Percentiles rank a stretch among this genome's conserved stretches.
These are phyloP conservation scores for Rhodeus uyekii DNA, from an alignment of 2,797 vertebrate genomes.

Conservation along the genomic window DNA sequence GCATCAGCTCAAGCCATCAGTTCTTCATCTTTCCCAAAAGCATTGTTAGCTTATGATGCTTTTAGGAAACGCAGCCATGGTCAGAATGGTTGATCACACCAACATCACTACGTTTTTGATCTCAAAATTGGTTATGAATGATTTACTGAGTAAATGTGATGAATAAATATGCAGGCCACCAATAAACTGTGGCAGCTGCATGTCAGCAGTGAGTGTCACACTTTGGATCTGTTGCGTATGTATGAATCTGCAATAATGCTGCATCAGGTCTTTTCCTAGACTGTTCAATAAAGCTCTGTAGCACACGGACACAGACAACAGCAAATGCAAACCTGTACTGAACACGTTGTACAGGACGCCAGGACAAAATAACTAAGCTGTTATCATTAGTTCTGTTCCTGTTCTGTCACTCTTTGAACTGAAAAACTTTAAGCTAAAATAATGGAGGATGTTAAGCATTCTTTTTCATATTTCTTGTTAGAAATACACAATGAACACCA, in stretches of 20 bases:
- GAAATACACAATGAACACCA: not conserved
- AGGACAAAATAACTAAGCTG: not conserved
- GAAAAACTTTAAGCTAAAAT: too few species aligned
- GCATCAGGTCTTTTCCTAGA: slow-evolving; percentile 72
- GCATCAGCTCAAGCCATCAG: slow-evolving; percentile 12
- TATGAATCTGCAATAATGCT: slow-evolving; percentile 69
- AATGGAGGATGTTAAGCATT: not conserved
- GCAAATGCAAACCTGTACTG: slow-evolving; percentile 1
- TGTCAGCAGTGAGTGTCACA: slow-evolving; percentile 4
- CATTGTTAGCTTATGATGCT: too few species aligned
- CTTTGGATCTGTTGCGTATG: slow-evolving; percentile 62
- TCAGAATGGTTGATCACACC: not conserved
- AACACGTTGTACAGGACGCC: not conserved
- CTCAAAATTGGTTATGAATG: not conserved
- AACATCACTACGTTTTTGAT: not conserved
- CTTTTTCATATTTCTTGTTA: not conserved
- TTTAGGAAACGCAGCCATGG: too few species aligned
- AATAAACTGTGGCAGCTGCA: not conserved
- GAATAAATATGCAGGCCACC: too few species aligned
- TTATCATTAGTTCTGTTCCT: slow-evolving; percentile 4
- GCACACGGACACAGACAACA: slow-evolving; percentile 55
- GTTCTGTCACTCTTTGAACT: not conserved
- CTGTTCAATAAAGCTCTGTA: slow-evolving; percentile 72
- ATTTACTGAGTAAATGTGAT: not conserved
- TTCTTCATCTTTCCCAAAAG: not conserved